Conservation (phyloP, 2,888 invertebrate species). For the Oxystoma pomonae region DNA sequence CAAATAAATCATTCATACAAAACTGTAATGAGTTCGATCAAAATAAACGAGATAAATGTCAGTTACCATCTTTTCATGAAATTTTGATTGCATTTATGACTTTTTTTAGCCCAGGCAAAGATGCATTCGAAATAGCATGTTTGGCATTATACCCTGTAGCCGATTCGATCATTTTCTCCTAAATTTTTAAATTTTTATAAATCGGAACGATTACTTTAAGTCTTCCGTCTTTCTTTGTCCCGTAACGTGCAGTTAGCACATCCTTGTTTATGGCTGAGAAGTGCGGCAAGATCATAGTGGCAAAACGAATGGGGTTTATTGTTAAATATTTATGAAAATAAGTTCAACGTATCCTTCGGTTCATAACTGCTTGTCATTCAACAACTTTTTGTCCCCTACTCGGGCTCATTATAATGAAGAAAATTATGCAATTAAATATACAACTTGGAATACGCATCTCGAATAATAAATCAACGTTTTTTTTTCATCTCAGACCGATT, state of each 20-base stretch:
- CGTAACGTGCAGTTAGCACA: neutral
- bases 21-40: neutral
- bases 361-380: slow-evolving; percentile 29
- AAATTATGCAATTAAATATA: slow-evolving; percentile 36
- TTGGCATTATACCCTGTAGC: neutral
- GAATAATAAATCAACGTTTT: slow-evolving; percentile 32
- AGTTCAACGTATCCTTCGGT: slow-evolving; percentile 28
- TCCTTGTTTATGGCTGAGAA: neutral
- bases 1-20: neutral
- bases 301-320: slow-evolving; percentile 6
- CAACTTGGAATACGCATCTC: slow-evolving; percentile 25
- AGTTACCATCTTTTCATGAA: neutral
- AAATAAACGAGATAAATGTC: neutral
- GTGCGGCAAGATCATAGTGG: neutral
- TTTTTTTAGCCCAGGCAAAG: neutral
- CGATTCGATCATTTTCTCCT: neutral
- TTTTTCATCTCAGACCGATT: neutral
- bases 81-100: neutral
- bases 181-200: neutral
- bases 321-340: slow-evolving; percentile 31
- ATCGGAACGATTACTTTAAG: neutral
- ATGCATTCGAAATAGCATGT: neutral
- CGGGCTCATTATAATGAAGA: slow-evolving; percentile 33
- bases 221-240: neutral
- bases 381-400: slow-evolving; percentile 28